Conservation (phyloP, 2,888 invertebrate genomes). For the Hirtodrosophila histrioides region DNA sequence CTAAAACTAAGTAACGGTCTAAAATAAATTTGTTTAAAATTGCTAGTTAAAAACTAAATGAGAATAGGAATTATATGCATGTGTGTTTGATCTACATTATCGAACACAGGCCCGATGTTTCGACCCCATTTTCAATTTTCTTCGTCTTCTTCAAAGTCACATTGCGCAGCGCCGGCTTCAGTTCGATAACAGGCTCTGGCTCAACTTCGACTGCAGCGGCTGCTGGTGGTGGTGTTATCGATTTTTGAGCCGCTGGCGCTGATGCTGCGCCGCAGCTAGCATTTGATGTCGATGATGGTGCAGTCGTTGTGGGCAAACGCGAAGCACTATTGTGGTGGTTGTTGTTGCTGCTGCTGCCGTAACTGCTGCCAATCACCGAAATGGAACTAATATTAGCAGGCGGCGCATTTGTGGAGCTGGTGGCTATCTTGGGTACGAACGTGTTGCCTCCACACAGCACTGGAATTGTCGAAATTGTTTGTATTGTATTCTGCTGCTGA, state of each 20-base stretch:
- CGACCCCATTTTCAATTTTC: slow-evolving; percentile 89
- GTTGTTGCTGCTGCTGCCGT: slow-evolving; percentile 54
- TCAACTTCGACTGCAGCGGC: slow-evolving; percentile 52
- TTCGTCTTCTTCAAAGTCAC: slow-evolving; percentile 89
- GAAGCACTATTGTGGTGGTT: slow-evolving; percentile 24
- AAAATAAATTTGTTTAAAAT: slow-evolving; percentile 60
- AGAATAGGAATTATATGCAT: slow-evolving; percentile 61
- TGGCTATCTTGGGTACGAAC: slow-evolving; percentile 66
- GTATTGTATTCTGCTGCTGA: slow-evolving; percentile 69
- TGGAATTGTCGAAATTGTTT: slow-evolving; percentile 83
- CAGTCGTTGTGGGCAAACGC: slow-evolving; percentile 20
- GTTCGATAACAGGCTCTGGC: slow-evolving; percentile 83
- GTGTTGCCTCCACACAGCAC: slow-evolving; percentile 82
- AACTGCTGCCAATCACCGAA: slow-evolving; percentile 82
- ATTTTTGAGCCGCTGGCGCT: slow-evolving; percentile 32
- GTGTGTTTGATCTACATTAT: slow-evolving; percentile 88
- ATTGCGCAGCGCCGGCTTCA: slow-evolving; percentile 88
- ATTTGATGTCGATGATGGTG: slow-evolving; percentile 36
- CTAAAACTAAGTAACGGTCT: slow-evolving; percentile 75
- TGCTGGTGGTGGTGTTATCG: slow-evolving; percentile 55
- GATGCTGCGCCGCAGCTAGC: slow-evolving; percentile 24
- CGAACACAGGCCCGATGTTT: slow-evolving; percentile 93
- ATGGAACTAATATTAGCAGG: slow-evolving; percentile 78
- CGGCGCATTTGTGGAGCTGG: slow-evolving; percentile 49
- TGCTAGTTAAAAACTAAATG: slow-evolving; percentile 55